Percentiles rank a stretch among this genome's conserved stretches.
Evolutionary conservation across 2,113 vertebrate genomes (phyloP).

Genomic region (Sphyrna mokarran): DNA sequence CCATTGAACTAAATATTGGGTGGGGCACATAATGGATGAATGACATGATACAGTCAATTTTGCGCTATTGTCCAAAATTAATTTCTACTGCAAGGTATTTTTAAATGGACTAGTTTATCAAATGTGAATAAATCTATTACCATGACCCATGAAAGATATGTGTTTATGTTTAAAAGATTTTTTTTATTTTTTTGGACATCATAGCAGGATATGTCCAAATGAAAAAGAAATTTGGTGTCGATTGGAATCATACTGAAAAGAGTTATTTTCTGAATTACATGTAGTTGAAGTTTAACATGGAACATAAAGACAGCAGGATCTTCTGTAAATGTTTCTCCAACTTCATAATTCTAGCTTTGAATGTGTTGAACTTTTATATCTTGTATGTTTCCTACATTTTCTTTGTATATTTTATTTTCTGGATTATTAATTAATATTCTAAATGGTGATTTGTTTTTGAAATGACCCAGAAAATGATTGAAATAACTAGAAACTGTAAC

Average conservation of each 20-base stretch:
- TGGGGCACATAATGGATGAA: background rate
- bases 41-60: background rate
- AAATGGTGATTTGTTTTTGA: background rate
- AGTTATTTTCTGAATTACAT: background rate
- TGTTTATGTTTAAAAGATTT: background rate
- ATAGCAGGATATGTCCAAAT: background rate
- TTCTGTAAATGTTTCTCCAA: background rate
- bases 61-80: background rate
- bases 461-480: background rate
- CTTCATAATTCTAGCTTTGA: background rate
- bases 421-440: constrained; percentile 24
- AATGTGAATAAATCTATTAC: background rate
- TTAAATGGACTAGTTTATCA: background rate
- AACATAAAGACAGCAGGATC: background rate
- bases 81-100: background rate
- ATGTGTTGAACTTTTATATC: background rate
- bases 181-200: background rate
- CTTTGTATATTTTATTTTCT: background rate
- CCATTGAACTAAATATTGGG: background rate
- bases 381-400: background rate
- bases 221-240: background rate
- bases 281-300: background rate
- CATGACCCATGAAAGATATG: background rate
- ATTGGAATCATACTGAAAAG: background rate
- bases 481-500: background rate